Percentiles rank a stretch among this genome's conserved stretches.
Evolutionary conservation across 2,888 invertebrate species (phyloP).

Genomic region (Eilema griseolum): DNA sequence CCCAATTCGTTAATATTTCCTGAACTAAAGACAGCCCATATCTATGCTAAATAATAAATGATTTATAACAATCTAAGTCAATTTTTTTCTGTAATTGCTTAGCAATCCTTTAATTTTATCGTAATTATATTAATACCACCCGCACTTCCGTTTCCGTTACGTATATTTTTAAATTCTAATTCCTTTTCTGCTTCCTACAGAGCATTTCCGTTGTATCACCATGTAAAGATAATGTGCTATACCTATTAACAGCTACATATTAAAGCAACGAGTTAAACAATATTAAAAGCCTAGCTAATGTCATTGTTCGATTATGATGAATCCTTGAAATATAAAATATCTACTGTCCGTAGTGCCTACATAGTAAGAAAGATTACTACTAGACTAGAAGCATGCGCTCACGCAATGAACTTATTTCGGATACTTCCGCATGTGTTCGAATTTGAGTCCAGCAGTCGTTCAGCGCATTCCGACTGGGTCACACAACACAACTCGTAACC

Average conservation of each 20-base stretch:
- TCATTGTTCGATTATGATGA: constrained; percentile 7
- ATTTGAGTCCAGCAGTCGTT: constrained; percentile 69
- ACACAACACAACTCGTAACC: constrained; percentile 44
- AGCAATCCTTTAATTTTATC: constrained; percentile 4
- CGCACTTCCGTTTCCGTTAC: constrained; percentile 42
- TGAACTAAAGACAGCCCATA: not conserved
- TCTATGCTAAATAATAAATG: not conserved
- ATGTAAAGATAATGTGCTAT: constrained; percentile 9
- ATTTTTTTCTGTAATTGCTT: not conserved
- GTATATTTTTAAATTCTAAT: constrained; percentile 35
- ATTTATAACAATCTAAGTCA: not conserved
- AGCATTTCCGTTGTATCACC: constrained; percentile 23
- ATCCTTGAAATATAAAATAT: constrained; percentile 1
- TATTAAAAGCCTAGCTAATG: not conserved
- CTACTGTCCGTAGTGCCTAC: not conserved
- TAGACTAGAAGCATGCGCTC: constrained; percentile 62
- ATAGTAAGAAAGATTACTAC: constrained; percentile 29
- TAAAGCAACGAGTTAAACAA: not conserved
- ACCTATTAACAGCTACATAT: not conserved
- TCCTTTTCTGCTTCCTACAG: constrained; percentile 41
- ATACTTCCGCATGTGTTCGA: constrained; percentile 80
- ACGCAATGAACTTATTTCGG: constrained; percentile 81
- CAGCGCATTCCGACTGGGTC: constrained; percentile 72
- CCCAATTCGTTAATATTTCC: not conserved
- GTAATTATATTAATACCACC: constrained; percentile 17